Evolutionary conservation across 1,140 invertebrate genomes (phyloP).

Genomic region (Drosophila nannoptera): DNA sequence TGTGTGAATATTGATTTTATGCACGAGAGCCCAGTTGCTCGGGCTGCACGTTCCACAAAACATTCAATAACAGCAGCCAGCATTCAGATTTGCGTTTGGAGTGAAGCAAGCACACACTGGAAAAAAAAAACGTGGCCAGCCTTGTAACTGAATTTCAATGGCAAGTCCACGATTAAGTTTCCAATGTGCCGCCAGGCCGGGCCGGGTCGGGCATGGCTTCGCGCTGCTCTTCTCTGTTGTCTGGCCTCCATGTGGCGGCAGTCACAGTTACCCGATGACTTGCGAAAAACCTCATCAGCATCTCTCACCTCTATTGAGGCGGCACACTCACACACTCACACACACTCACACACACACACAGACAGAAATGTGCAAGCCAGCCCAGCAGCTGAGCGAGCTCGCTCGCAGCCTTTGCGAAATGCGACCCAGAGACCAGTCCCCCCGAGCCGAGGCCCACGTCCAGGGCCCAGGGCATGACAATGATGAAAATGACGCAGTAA

Average conservation of each 20-base stretch:
- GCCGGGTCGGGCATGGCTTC: slow-evolving; percentile 12
- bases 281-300: slow-evolving; percentile 70
- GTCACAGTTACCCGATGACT: slow-evolving; percentile 77
- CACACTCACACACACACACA: slow-evolving; percentile 38
- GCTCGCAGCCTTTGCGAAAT: slow-evolving; percentile 48
- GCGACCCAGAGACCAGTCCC: slow-evolving; percentile 22
- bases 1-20: slow-evolving; percentile 33
- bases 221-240: slow-evolving; percentile 8
- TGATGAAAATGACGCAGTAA: slow-evolving; percentile 79
- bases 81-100: slow-evolving; percentile 38
- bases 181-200: slow-evolving; percentile 58
- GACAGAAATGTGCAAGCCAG: slow-evolving; percentile 55
- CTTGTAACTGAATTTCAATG: slow-evolving; percentile 79
- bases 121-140: slow-evolving; percentile 71
- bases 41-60: slow-evolving; percentile 36
- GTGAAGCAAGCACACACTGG: slow-evolving; percentile 26
- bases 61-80: slow-evolving; percentile 53
- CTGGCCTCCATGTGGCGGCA: slow-evolving; percentile 4
- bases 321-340: slow-evolving; percentile 48
- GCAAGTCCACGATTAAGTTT: slow-evolving; percentile 77
- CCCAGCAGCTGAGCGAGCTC: slow-evolving; percentile 39
- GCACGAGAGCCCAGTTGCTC: slow-evolving; percentile 27
- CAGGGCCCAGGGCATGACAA: slow-evolving; percentile 70
- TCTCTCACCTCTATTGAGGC: slow-evolving; percentile 28
- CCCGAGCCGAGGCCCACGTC: slow-evolving; percentile 22